Conservation (phyloP, 1,140 invertebrate genomes). For the Druon quercuslanigerum region DNA sequence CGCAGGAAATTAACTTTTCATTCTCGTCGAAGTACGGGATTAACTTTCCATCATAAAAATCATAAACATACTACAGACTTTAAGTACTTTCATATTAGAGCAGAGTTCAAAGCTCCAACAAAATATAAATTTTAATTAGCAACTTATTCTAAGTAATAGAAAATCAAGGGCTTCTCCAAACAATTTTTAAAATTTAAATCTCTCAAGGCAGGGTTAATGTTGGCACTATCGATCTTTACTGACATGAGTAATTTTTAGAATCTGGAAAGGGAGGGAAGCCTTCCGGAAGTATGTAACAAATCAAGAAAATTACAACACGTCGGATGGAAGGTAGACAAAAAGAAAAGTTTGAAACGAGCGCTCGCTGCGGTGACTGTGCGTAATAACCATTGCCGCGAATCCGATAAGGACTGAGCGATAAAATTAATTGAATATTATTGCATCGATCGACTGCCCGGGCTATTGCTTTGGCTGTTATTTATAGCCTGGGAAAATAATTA, state of each 20-base stretch:
- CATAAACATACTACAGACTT: slow-evolving; percentile 26
- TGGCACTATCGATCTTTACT: too few species aligned
- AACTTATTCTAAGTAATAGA: slow-evolving; percentile 3
- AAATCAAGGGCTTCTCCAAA: background rate
- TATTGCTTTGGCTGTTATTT: slow-evolving; percentile 47
- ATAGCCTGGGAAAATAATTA: slow-evolving; percentile 56
- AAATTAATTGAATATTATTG: slow-evolving; percentile 55
- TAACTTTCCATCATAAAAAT: slow-evolving; percentile 31
- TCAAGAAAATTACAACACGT: background rate
- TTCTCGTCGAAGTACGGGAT: slow-evolving; percentile 16
- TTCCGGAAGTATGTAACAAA: background rate
- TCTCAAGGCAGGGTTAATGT: too few species aligned
- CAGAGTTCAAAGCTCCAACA: slow-evolving; percentile 1
- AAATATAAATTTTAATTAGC: slow-evolving; percentile 30
- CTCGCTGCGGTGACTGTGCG: slow-evolving; percentile 18
- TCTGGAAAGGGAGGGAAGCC: too few species aligned
- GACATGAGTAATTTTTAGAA: too few species aligned
- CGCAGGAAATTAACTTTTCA: slow-evolving; percentile 25
- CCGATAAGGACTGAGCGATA: slow-evolving; percentile 46
- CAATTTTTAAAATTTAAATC: too few species aligned
- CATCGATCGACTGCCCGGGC: slow-evolving; percentile 29
- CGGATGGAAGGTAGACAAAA: background rate
- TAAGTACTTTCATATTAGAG: slow-evolving; percentile 21
- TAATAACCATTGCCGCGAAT: slow-evolving; percentile 42
- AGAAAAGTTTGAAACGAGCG: background rate